Evolutionary conservation across 2,888 invertebrate species (phyloP).

Genomic region (Drosophila paracracens): DNA sequence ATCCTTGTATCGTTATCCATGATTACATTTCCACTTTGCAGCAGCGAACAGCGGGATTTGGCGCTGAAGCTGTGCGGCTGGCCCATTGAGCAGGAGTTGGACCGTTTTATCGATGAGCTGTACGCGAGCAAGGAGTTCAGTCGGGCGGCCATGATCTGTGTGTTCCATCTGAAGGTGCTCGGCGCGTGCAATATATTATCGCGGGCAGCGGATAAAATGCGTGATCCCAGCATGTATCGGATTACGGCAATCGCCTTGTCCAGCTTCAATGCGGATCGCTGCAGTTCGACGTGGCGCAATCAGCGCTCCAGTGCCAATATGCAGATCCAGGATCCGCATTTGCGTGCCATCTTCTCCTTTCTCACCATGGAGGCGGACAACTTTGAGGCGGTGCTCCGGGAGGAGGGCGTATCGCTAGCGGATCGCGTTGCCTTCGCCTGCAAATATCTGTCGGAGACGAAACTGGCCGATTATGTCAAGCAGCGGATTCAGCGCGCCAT

Average conservation of each 20-base stretch:
- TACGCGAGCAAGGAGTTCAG: conserved; percentile 90
- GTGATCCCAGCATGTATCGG: conserved; percentile 83
- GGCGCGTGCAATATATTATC: conserved; percentile 94
- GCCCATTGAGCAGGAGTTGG: conserved; percentile 91
- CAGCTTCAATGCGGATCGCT: conserved; percentile 94
- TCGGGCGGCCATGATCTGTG: conserved; percentile 95
- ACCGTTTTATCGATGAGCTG: conserved; percentile 88
- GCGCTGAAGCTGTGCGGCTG: conserved; percentile 95
- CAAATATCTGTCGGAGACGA: conserved; percentile 92
- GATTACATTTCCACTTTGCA: conserved; percentile 72
- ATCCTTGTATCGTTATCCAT: neutral
- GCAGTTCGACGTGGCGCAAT: conserved; percentile 90
- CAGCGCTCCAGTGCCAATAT: conserved; percentile 90
- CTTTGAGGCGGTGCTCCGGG: conserved; percentile 92
- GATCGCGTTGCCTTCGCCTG: conserved; percentile 97
- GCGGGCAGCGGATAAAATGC: conserved; percentile 87
- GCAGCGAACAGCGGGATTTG: conserved; percentile 89
- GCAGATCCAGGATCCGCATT: conserved; percentile 94
- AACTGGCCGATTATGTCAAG: conserved; percentile 92
- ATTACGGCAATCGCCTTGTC: conserved; percentile 91
- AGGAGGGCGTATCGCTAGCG: conserved; percentile 93
- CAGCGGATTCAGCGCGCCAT: conserved; percentile 89
- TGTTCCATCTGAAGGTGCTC: conserved; percentile 94
- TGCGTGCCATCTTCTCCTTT: conserved; percentile 96
- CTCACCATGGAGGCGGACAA: conserved; percentile 92